Evolutionary conservation across 2,113 vertebrate species (phyloP).

Genomic region (Australoheros scitulus): DNA sequence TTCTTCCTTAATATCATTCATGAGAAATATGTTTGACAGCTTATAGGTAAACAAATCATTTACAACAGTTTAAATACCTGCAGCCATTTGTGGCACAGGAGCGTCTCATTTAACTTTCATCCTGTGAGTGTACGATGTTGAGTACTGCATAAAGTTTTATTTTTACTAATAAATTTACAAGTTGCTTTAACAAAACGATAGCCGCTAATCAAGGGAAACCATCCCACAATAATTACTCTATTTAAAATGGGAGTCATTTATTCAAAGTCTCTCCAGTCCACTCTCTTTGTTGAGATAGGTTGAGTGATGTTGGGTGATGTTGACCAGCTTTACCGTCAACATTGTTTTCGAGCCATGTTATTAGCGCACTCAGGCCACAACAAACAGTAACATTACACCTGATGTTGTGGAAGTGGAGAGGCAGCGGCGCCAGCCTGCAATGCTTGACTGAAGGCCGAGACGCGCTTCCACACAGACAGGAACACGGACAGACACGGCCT

Average conservation of each 20-base stretch:
- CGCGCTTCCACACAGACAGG: constrained; percentile 52
- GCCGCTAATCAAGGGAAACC: neutral
- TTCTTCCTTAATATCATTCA: too few relatives aligned
- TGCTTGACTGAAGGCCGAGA: constrained; percentile 81
- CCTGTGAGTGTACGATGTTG: too few relatives aligned
- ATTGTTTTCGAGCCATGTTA: constrained; percentile 73
- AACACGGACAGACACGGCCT: constrained; percentile 59
- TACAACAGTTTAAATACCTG: neutral
- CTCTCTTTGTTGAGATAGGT: constrained; percentile 34
- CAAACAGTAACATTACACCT: constrained; percentile 86
- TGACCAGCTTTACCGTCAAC: constrained; percentile 74
- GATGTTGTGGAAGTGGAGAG: constrained; percentile 80
- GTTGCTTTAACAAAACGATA: neutral
- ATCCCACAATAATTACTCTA: neutral
- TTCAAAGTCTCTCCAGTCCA: constrained; percentile 19
- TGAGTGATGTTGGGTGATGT: constrained; percentile 76
- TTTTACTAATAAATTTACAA: neutral
- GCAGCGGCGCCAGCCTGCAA: constrained; percentile 82
- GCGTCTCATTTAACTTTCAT: neutral
- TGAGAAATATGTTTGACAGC: neutral
- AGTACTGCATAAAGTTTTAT: neutral
- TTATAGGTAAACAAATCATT: neutral
- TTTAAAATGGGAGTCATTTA: neutral
- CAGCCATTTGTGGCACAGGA: too few relatives aligned
- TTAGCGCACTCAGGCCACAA: constrained; percentile 80